Evolutionary conservation across 2,113 vertebrate genomes (phyloP).

Genomic region (Myiagra hebetior): DNA sequence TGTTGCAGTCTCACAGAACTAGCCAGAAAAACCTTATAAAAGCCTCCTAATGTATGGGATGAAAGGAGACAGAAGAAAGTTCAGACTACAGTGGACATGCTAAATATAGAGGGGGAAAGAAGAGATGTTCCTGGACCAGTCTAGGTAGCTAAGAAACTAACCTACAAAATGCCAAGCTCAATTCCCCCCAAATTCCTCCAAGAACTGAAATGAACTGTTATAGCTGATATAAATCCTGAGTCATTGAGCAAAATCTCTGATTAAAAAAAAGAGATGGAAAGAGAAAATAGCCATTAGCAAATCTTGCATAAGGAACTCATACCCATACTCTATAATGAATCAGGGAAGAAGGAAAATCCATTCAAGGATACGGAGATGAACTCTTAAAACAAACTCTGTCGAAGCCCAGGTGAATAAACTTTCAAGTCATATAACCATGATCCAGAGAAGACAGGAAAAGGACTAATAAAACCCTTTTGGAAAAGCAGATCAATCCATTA

Average conservation of each 20-base stretch:
- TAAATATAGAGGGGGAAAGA: not conserved
- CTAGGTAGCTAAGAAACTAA: constrained; percentile 42
- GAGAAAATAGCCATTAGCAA: not conserved
- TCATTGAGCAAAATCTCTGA: not conserved
- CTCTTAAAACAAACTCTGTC: not conserved
- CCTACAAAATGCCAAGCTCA: not conserved
- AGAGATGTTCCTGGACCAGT: not conserved
- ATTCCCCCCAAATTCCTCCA: not conserved
- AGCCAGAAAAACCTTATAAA: not conserved
- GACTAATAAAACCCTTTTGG: not conserved
- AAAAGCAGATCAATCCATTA: not conserved
- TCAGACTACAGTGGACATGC: not conserved
- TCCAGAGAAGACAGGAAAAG: not conserved
- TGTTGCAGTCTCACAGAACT: not conserved
- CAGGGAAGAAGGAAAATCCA: not conserved
- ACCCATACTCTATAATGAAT: not conserved
- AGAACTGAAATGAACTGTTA: not conserved
- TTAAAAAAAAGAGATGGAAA: not conserved
- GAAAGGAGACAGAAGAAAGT: constrained; percentile 10
- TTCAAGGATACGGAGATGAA: not conserved
- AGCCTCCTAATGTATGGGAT: not conserved
- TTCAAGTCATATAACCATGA: not conserved
- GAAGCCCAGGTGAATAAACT: not conserved
- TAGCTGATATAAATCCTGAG: not conserved
- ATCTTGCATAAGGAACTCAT: not conserved